Conservation (phyloP, 2,113 vertebrate species). For the Malurus melanocephalus region DNA sequence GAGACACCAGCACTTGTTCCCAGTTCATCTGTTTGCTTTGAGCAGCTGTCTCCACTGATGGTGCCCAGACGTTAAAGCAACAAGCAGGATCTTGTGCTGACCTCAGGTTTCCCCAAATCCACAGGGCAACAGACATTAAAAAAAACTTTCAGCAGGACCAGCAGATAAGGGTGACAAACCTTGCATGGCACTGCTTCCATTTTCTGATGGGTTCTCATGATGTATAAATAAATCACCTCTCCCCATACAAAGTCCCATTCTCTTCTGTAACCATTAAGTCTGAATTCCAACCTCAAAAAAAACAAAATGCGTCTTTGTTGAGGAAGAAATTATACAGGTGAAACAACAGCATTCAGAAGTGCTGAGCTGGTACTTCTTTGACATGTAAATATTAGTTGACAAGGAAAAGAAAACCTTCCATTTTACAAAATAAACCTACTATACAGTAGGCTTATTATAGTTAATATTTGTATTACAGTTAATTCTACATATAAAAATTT, state of each 20-base stretch:
- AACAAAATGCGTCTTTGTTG: not conserved
- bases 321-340: not conserved
- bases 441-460: not conserved
- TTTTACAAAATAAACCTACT: not conserved
- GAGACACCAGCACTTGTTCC: not conserved
- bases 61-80: slow-evolving; percentile 25
- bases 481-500: not conserved
- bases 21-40: not conserved
- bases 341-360: slow-evolving; percentile 1
- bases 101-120: not conserved
- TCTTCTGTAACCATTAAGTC: not conserved
- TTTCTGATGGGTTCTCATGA: not conserved
- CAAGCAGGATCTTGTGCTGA: not conserved
- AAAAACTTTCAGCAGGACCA: not conserved
- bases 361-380: not conserved
- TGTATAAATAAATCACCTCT: not conserved
- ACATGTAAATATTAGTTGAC: not conserved
- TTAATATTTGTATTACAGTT: not conserved
- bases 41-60: not conserved
- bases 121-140: not conserved
- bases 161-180: not conserved
- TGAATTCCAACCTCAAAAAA: not conserved
- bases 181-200: not conserved
- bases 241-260: not conserved
- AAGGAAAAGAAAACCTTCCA: not conserved